Conservation (phyloP, 2,113 vertebrate species). For the Eulacestoma nigropectus region DNA sequence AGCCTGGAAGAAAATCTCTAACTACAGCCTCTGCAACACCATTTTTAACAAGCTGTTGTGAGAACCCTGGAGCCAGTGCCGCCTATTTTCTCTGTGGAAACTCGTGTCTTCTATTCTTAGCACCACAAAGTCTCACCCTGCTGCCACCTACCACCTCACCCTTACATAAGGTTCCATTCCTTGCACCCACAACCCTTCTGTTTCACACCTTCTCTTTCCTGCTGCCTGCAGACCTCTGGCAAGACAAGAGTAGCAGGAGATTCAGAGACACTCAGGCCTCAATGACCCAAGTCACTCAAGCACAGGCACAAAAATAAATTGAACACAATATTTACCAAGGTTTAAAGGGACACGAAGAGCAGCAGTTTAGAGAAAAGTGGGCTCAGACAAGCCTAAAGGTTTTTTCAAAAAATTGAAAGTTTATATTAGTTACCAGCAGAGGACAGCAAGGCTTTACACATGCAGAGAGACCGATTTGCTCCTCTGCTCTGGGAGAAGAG, state of each 20-base stretch:
- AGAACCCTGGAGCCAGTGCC: not conserved
- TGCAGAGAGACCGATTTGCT: not conserved
- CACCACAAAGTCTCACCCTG: not conserved
- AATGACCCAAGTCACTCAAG: not conserved
- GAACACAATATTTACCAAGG: not conserved
- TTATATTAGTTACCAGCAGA: not conserved
- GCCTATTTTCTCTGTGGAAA: not conserved
- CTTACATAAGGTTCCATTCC: not conserved
- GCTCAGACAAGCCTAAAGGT: not conserved
- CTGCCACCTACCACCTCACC: not conserved
- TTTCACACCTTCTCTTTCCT: not conserved
- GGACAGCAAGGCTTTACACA: not conserved
- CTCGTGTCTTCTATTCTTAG: not conserved
- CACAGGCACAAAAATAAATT: not conserved
- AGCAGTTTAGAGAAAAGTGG: not conserved
- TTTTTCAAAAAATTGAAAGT: not conserved
- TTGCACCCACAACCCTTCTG: not conserved
- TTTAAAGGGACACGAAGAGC: not conserved
- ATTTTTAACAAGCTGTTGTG: not conserved
- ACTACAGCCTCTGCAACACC: not conserved
- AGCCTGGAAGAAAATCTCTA: not conserved
- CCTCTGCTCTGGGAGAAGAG: not conserved
- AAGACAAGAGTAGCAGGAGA: not conserved
- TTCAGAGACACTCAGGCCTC: not conserved
- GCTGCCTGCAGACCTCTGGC: not conserved